Evolutionary conservation across 2,888 invertebrate genomes (phyloP), one percentile per base, ranked within the genome.

Genomic region (Dendrolimus pini): DNA sequence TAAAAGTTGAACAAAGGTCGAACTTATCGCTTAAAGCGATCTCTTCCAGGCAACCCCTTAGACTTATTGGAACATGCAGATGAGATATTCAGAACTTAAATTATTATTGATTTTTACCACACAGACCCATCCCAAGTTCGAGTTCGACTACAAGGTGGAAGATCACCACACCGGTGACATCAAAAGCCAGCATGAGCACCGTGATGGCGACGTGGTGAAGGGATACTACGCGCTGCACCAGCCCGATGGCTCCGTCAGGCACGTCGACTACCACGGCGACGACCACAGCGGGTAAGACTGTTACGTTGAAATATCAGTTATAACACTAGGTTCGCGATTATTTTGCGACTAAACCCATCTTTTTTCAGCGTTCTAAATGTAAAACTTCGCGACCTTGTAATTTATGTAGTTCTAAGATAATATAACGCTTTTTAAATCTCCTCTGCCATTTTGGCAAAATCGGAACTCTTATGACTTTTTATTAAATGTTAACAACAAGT

Each of bases 181-280:
- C 71, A 92, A 92, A 75, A 82, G 83, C 61, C 92, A 92, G 71
- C 81, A 86, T 53, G 92, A 92, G 74, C 78, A 79, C 63, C 84
- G 89, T 53, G 89, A 92, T 74, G 93, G 93, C 7, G 91, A 93
- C 68, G 88, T 86, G 41, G 93, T 93, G 57, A 91, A 92, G 73
- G 93, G 93, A 55, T 90, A 92, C 68, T 93, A 93, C 77, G 64
- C 64, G 54, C 61, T 74, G 54, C 67, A 72, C 13, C 67, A 72
- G 59, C 67, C 74, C 52, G 74, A 74, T 30, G 74, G 74, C 54
- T 58, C 66, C 65, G 67, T 84, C 58, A 78, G 90, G 64, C 83
- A 81, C 18, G 92, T 92, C n/a, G 82, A 91, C 67, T 92, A 92
- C 75, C 78, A 80, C 68, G 92, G 90, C 56, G 92, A 92, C 67